Percentiles rank a stretch among this genome's conserved stretches.
Evolutionary conservation across 2,888 invertebrate species (phyloP).

Genomic region (Hybos culiciformis): DNA sequence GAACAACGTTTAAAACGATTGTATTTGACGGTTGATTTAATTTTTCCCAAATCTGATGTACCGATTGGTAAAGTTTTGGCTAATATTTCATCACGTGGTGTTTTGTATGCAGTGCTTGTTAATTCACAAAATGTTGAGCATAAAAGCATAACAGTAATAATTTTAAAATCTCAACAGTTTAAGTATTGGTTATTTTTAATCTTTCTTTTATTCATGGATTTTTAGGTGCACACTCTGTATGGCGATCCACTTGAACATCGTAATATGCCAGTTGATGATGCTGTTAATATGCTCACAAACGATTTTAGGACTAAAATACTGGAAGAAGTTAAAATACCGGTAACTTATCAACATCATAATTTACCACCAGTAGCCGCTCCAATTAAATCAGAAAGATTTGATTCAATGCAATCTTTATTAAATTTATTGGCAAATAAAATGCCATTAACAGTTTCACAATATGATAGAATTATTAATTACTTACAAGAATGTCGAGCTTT

Average conservation of each 20-base stretch:
- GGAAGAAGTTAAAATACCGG: conserved; percentile 37
- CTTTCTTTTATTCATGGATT: too few species aligned
- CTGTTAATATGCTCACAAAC: conserved; percentile 59
- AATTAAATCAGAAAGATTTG: conserved; percentile 43
- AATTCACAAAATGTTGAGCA: conserved; percentile 76
- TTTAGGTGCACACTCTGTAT: too few species aligned
- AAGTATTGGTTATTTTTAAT: too few species aligned
- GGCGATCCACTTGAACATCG: conserved; percentile 83
- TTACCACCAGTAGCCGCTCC: conserved; percentile 31
- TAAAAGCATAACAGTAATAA: conserved; percentile 75
- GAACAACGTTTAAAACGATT: conserved; percentile 65
- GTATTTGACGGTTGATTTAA: conserved; percentile 67
- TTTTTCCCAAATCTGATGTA: conserved; percentile 86
- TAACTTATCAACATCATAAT: conserved; percentile 6
- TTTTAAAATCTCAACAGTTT: too few species aligned
- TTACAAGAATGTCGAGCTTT: conserved; percentile 58
- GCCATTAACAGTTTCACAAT: conserved; percentile 60
- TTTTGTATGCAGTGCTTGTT: conserved; percentile 76
- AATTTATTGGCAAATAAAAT: conserved; percentile 73
- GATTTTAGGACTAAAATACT: conserved; percentile 52
- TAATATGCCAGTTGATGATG: conserved; percentile 91
- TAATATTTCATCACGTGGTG: conserved; percentile 77
- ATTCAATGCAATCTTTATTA: conserved; percentile 53
- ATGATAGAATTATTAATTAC: conserved; percentile 60
- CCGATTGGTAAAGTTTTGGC: conserved; percentile 67